Percentiles rank a stretch among this genome's conserved stretches.
Conservation (phyloP, 1,140 invertebrate species). For the Bombyx mori region ASM3026992v2 NC_085131.1:13489001-13489500, state of each 20-base stretch:
- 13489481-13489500: no score
- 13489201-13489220: constrained; percentile 22
- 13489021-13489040: neutral
- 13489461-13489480: no score
- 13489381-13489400: no score
- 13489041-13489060: neutral
- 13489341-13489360: no score
- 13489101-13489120: neutral
- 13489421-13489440: no score
- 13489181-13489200: constrained; percentile 16
- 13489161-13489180: constrained; percentile 2
- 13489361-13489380: no score
- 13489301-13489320: constrained; percentile 9
- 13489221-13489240: constrained; percentile 23
- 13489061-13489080: neutral
- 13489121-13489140: neutral
- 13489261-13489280: constrained; percentile 5
- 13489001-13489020: neutral
- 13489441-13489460: no score
- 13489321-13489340: no score
- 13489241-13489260: constrained; percentile 11
- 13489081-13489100: neutral
- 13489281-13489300: constrained; percentile 1
- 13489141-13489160: constrained; percentile 1
- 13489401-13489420: no score